Evolutionary conservation across 2,797 vertebrate genomes (phyloP), one percentile per base, ranked within the genome.

Genomic region (Macroramphosus scolopax): DNA sequence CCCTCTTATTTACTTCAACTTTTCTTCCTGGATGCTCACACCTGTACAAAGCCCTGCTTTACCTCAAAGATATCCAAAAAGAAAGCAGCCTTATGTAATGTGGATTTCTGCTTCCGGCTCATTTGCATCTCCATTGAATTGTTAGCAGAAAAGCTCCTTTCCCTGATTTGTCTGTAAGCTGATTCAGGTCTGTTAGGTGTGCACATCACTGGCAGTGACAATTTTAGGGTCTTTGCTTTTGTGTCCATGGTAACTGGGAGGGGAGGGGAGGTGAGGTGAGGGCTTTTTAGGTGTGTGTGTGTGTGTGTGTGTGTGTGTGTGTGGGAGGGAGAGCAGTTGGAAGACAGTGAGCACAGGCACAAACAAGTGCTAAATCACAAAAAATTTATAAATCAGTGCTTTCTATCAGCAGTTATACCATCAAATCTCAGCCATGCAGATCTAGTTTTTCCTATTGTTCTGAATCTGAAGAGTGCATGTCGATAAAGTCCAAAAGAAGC

Each of bases 221-320:
- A 68, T 74, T 80, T 84, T 78, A 85, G 75, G 63, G 58, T 47
- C 63, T 55, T 57, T 62, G 73, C 65, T 77, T 85, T 76, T 70
- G 88, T 90, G 85, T 78, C 87, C 90, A 89, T 90, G 90, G 88
- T 74, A 91, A 90, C 88, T 11, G 44, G 78, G 69, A 77, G 57
- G 52, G 68, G 74, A 83, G 78, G 78, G 11, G 46, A n/a, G 18
- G 20, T n/a, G n/a, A 3, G 20, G 20, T 84, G 80, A 84, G 77
- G 68, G 65, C 65, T 72, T 80, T 65, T 63, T 28, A 43, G 54
- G 74, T 72, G 46, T 60, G 38, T 55, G 52, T 52, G 39, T 42
- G 53, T 44, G 42, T 53, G 53, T 50, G 60, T 40, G 70, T 63
- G 43, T 38, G 29, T 31, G 32, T 24, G 29, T 38, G 44, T 12